phyloP scores from a whole-genome alignment of 2,888 invertebrate species.

The Troilus luridus region DNA sequence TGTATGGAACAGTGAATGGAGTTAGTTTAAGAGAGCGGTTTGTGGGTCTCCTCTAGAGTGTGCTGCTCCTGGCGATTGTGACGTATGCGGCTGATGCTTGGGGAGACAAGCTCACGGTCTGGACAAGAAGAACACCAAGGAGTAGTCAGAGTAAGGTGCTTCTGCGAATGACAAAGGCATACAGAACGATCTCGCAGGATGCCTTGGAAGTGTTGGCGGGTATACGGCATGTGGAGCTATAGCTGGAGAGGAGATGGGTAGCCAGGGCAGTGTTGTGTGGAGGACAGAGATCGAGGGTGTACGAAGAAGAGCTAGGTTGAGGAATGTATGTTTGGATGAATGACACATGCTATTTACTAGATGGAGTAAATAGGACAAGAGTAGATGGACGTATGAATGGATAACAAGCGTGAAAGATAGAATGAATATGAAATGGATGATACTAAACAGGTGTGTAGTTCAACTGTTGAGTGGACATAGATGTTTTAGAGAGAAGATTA shows the following conservation, averaged over 20 bases:
- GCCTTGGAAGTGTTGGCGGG: constrained; percentile 18
- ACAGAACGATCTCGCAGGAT: constrained; percentile 43
- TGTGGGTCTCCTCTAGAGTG: too few relatives aligned
- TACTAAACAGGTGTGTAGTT: background rate
- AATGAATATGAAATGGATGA: constrained; percentile 1
- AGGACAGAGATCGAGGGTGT: constrained; percentile 18
- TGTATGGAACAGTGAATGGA: too few relatives aligned
- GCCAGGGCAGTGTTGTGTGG: background rate
- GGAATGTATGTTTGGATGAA: background rate
- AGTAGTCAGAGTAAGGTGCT: constrained; percentile 15
- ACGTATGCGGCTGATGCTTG: background rate
- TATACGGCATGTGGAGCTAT: background rate
- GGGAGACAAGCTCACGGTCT: background rate
- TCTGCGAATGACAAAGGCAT: background rate
- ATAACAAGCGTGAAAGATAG: background rate
- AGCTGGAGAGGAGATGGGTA: background rate
- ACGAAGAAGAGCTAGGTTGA: background rate
- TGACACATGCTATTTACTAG: constrained; percentile 21
- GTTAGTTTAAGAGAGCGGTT: too few relatives aligned
- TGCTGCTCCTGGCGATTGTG: too few relatives aligned
- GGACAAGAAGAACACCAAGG: background rate
- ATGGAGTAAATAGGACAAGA: background rate
- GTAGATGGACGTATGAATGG: constrained; percentile 21
- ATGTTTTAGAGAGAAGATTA: background rate
- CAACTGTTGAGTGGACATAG: constrained; percentile 32